phyloP scores from a whole-genome alignment of 2,797 vertebrate genomes.

The Margarornis squamiger region DNA sequence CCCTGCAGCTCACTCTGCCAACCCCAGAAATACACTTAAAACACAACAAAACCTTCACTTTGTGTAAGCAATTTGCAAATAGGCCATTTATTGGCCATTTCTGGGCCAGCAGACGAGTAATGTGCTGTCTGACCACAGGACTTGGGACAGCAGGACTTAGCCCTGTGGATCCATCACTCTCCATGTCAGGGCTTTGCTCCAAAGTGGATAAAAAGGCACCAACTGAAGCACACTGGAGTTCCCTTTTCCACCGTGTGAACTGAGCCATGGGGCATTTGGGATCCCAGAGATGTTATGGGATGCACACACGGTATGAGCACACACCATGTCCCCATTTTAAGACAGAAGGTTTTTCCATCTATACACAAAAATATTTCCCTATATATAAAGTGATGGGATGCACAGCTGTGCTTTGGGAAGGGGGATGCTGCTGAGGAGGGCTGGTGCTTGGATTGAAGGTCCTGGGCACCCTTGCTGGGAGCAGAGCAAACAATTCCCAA shows the following conservation, averaged over 20 bases:
- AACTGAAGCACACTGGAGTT: background rate
- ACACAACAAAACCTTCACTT: background rate
- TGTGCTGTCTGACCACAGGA: fast-evolving
- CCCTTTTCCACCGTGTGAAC: background rate
- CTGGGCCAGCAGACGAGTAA: background rate
- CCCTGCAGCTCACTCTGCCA: background rate
- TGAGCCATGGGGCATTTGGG: background rate
- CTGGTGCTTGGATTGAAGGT: background rate
- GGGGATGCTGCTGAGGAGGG: background rate
- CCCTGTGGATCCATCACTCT: background rate
- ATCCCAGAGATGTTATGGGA: fast-evolving
- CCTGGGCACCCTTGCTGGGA: background rate
- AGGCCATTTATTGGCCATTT: background rate
- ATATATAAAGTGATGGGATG: background rate
- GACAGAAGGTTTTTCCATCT: background rate
- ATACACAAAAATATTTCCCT: background rate
- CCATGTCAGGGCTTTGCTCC: background rate
- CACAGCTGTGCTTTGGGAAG: background rate
- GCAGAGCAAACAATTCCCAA: background rate
- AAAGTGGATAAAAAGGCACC: background rate
- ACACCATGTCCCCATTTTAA: fast-evolving
- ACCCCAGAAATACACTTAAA: background rate
- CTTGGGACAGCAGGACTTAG: background rate
- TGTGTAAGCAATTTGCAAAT: background rate
- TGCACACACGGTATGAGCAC: fast-evolving